Conservation (phyloP, 2,113 vertebrate genomes). For the Chaenocephalus aceratus region DNA sequence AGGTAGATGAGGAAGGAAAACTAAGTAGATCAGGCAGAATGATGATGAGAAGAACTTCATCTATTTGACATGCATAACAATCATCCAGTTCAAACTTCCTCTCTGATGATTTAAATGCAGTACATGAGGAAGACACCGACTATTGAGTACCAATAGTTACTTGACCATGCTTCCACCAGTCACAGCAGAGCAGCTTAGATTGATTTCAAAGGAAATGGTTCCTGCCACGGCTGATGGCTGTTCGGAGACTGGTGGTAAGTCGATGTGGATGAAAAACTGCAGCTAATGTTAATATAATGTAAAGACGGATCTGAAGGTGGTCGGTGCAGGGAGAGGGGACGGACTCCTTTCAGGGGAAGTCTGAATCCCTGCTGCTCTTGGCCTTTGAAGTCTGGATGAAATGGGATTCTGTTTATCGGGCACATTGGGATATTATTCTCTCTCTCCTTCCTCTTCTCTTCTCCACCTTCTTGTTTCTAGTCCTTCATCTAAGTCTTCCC, state of each 20-base stretch:
- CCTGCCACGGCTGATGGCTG: slow-evolving; percentile 16
- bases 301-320: slow-evolving; percentile 3
- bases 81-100: neutral
- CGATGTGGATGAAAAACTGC: slow-evolving; percentile 49
- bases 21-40: neutral
- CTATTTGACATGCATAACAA: neutral
- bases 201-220: slow-evolving; percentile 37
- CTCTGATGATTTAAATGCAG: neutral
- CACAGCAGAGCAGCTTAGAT: slow-evolving; percentile 30
- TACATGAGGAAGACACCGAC: neutral
- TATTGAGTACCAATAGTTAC: slow-evolving; percentile 14
- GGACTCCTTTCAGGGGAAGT: slow-evolving; percentile 21
- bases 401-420: slow-evolving; percentile 29
- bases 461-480: neutral
- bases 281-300: slow-evolving; percentile 42
- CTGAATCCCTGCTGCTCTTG: slow-evolving; percentile 7
- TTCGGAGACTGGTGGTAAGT: slow-evolving; percentile 20
- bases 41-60: neutral
- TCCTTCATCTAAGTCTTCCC: neutral
- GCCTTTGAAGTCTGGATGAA: slow-evolving; percentile 46
- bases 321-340: slow-evolving; percentile 35
- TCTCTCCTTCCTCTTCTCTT: slow-evolving; percentile 1
- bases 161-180: neutral
- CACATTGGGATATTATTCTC: slow-evolving; percentile 9
- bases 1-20: no score